Evolutionary conservation across 2,888 invertebrate species (phyloP).

Genomic region (Meiosimyza platycephala): DNA sequence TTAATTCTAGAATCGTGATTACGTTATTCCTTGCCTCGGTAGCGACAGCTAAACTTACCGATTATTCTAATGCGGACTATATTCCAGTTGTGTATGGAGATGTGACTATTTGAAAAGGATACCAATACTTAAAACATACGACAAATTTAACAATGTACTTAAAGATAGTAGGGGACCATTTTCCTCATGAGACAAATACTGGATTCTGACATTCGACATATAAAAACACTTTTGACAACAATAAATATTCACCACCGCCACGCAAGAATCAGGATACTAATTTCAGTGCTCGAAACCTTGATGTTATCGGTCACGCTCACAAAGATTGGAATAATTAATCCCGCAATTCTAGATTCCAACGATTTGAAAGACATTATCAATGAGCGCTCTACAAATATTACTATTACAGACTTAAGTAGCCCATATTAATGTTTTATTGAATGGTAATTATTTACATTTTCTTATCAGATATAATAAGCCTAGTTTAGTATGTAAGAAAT

Average conservation of each 20-base stretch:
- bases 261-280: slow-evolving; percentile 40
- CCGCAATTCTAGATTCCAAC: not conserved
- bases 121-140: slow-evolving; percentile 17
- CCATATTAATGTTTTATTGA: slow-evolving; percentile 32
- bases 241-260: not conserved
- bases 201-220: too few species aligned
- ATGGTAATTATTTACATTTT: slow-evolving; percentile 36
- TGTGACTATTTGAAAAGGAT: slow-evolving; percentile 30
- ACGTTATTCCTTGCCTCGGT: not conserved
- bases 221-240: too few species aligned
- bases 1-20: not conserved
- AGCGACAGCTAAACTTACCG: slow-evolving; percentile 25
- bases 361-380: slow-evolving; percentile 31
- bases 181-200: too few species aligned
- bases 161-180: too few species aligned
- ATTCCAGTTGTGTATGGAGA: slow-evolving; percentile 34
- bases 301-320: slow-evolving; percentile 1
- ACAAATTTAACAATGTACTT: too few species aligned
- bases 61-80: slow-evolving; percentile 37
- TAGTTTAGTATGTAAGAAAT: slow-evolving; percentile 41
- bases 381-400: slow-evolving; percentile 34
- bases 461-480: slow-evolving; percentile 36
- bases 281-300: slow-evolving; percentile 1
- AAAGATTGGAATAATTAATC: not conserved
- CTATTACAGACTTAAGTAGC: slow-evolving; percentile 34